Conservation (phyloP, 2,797 vertebrate genomes). For the Megalops cyprinoides region DNA sequence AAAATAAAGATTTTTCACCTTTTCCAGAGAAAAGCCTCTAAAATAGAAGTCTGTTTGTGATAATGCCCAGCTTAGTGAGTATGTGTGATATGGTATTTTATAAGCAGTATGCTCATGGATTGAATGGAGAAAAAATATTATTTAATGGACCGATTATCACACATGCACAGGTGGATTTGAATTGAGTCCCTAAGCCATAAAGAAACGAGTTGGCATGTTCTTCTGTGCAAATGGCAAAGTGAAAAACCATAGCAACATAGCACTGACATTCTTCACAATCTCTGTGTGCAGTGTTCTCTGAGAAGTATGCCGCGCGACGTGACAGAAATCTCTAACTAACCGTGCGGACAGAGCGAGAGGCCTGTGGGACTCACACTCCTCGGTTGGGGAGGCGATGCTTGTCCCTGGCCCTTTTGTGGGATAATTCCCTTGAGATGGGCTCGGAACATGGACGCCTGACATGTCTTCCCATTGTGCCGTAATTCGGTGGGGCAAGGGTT, state of each 20-base stretch:
- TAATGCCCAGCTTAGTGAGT: neutral
- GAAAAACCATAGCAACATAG: conserved; percentile 12
- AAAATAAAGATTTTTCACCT: neutral
- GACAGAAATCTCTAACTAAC: conserved; percentile 14
- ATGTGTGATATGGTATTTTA: neutral
- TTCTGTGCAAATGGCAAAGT: neutral
- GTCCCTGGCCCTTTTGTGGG: conserved; percentile 33
- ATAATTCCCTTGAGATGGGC: conserved; percentile 40
- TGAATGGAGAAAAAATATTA: neutral
- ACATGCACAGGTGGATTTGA: neutral
- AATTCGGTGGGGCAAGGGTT: conserved; percentile 48
- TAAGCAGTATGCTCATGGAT: neutral
- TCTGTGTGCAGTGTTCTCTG: neutral
- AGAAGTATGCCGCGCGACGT: neutral
- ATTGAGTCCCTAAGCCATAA: neutral
- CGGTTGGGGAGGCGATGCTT: neutral
- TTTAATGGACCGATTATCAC: neutral
- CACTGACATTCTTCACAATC: conserved; percentile 8
- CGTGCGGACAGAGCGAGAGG: neutral
- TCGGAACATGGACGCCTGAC: conserved; percentile 51
- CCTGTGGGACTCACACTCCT: neutral
- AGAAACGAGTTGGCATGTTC: neutral
- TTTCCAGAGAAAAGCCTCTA: neutral
- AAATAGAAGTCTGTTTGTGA: neutral
- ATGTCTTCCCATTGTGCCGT: conserved; percentile 49